These are phyloP conservation scores for Dysidea cf. avara DNA, from an alignment of 37 sponge, comb jelly and placozoan species.

Conservation along the genomic window DNA sequence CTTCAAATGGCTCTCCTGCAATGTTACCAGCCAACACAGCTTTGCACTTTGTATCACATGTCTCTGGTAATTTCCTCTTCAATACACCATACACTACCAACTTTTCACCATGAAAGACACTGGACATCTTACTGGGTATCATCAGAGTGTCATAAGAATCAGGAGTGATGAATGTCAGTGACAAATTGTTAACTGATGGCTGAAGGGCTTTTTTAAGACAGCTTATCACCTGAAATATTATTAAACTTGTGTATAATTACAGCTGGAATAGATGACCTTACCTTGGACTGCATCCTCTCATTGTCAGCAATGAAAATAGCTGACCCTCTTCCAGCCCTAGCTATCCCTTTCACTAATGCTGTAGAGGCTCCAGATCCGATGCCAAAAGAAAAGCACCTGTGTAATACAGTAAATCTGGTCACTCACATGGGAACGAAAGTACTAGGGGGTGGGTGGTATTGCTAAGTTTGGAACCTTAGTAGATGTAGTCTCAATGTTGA, in stretches of 20 bases:
- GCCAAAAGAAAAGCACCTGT: constrained; percentile 74
- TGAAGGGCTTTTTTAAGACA: too few species aligned
- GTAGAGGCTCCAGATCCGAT: constrained; percentile 86
- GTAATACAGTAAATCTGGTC: background rate
- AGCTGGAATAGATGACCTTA: background rate
- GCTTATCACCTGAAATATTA: too few species aligned
- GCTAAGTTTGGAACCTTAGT: too few species aligned
- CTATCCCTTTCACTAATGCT: constrained; percentile 77
- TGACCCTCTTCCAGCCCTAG: constrained; percentile 69
- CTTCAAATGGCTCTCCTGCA: constrained; percentile 9
- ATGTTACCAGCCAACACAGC: constrained; percentile 3
- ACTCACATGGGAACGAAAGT: background rate
- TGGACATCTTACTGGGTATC: constrained; percentile 47
- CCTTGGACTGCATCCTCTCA: constrained; percentile 85
- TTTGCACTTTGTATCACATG: too few species aligned
- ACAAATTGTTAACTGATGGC: too few species aligned
- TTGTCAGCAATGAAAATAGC: constrained; percentile 68
- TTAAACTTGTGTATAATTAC: too few species aligned
- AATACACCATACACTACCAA: constrained; percentile 62
- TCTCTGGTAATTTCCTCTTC: constrained; percentile 5
- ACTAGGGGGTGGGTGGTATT: background rate
- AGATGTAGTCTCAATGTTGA: too few species aligned
- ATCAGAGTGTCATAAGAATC: too few species aligned
- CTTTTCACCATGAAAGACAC: constrained; percentile 66
- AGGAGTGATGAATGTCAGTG: too few species aligned